Percentiles rank a stretch among this genome's conserved stretches.
Evolutionary conservation across 2,888 invertebrate species (phyloP).

Genomic region (Pyrocoelia pectoralis): DNA sequence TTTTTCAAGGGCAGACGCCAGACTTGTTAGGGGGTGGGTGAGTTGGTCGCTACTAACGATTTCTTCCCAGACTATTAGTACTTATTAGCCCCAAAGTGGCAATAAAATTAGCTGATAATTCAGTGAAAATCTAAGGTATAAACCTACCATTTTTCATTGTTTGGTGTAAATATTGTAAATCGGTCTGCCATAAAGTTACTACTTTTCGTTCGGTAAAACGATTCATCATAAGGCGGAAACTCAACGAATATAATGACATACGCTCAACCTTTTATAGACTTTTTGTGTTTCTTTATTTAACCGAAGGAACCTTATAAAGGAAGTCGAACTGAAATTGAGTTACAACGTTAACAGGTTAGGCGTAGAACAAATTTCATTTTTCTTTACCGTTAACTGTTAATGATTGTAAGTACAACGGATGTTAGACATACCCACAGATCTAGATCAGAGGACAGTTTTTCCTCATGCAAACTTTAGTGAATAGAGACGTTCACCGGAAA

Average conservation of each 20-base stretch:
- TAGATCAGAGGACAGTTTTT: constrained; percentile 25
- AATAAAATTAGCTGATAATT: neutral
- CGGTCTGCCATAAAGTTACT: neutral
- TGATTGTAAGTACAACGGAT: neutral
- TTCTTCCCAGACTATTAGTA: constrained; percentile 15
- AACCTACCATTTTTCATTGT: neutral
- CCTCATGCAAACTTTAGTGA: constrained; percentile 32
- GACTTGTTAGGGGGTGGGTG: constrained; percentile 45
- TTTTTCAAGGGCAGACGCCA: constrained; percentile 42
- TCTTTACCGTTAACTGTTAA: neutral
- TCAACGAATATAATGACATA: neutral
- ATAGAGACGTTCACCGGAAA: constrained; percentile 36
- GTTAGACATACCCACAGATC: constrained; percentile 1
- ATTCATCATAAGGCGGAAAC: neutral
- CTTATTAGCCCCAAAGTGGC: constrained; percentile 2
- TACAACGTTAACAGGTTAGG: too few species aligned
- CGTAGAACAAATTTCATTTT: too few species aligned
- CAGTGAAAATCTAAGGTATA: neutral
- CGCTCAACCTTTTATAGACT: neutral
- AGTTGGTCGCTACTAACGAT: constrained; percentile 42
- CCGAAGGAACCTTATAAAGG: neutral
- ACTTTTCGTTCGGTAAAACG: neutral
- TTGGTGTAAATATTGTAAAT: neutral
- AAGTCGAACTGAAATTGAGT: too few species aligned
- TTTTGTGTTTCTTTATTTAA: neutral